Evolutionary conservation across 2,113 vertebrate species (phyloP).

Genomic region (Vulpes lagopus): DNA sequence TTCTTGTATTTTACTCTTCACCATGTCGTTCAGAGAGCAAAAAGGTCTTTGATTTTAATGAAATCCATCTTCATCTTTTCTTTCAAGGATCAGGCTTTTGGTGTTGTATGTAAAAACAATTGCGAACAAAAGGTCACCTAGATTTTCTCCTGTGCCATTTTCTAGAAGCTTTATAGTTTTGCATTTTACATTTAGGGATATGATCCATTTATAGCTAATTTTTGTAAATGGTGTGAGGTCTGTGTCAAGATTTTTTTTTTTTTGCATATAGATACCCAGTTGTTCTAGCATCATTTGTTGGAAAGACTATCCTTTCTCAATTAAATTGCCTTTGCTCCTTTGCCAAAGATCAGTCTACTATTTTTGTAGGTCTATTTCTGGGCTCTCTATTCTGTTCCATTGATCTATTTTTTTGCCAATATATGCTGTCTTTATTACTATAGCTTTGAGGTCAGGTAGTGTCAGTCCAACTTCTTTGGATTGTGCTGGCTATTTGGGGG

Average conservation of each 20-base stretch:
- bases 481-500: not conserved
- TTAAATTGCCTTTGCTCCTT: not conserved
- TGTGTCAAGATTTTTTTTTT: not conserved
- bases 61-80: conserved; percentile 36
- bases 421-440: not conserved
- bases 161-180: not conserved
- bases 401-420: not conserved
- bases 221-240: not conserved
- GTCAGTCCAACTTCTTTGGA: not conserved
- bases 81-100: not conserved
- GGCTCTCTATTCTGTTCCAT: not conserved
- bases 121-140: not conserved
- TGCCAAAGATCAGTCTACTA: not conserved
- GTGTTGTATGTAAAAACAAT: not conserved
- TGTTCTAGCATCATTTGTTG: not conserved
- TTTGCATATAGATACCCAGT: not conserved
- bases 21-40: not conserved
- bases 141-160: not conserved
- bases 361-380: not conserved
- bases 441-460: not conserved
- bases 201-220: not conserved
- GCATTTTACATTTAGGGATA: not conserved
- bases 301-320: not conserved
- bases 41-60: not conserved
- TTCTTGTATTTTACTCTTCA: not conserved